Conservation (phyloP, 2,888 invertebrate genomes). For the Sericinus montela region DNA sequence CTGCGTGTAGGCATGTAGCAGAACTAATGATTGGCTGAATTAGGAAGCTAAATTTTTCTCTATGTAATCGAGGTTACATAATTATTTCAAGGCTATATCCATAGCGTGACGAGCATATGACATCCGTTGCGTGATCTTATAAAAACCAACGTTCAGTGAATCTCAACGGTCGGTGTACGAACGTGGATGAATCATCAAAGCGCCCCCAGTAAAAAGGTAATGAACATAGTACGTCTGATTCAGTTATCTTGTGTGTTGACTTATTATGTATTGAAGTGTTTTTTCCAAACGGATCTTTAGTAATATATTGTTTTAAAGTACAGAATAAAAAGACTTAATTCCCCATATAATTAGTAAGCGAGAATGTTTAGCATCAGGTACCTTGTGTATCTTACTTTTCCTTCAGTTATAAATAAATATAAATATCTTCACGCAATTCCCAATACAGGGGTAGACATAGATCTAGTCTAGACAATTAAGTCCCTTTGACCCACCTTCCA, state of each 20-base stretch:
- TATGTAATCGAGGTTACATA: slow-evolving; percentile 8
- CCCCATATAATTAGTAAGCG: too few relatives aligned
- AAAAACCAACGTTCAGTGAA: slow-evolving; percentile 23
- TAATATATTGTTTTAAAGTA: too few relatives aligned
- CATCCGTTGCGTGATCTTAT: slow-evolving; percentile 18
- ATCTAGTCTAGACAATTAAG: too few relatives aligned
- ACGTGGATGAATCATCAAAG: slow-evolving; percentile 29
- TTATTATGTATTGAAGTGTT: neutral
- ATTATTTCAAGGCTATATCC: slow-evolving; percentile 9
- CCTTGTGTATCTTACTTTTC: too few relatives aligned
- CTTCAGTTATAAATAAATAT: too few relatives aligned
- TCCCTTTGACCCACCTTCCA: too few relatives aligned
- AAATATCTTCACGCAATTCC: too few relatives aligned
- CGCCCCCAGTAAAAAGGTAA: neutral
- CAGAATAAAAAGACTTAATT: too few relatives aligned
- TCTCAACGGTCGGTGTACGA: slow-evolving; percentile 25
- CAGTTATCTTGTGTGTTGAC: neutral
- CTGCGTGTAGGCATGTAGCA: neutral
- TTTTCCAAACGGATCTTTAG: too few relatives aligned
- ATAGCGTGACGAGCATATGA: slow-evolving; percentile 11
- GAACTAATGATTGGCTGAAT: neutral
- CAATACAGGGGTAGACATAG: too few relatives aligned
- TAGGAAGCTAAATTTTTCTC: slow-evolving; percentile 6
- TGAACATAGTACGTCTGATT: neutral
- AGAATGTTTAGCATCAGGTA: too few relatives aligned